Percentiles rank a stretch among this genome's conserved stretches.
phyloP scores from a whole-genome alignment of 2,797 vertebrate species.

The Darevskia mixta region DNA sequence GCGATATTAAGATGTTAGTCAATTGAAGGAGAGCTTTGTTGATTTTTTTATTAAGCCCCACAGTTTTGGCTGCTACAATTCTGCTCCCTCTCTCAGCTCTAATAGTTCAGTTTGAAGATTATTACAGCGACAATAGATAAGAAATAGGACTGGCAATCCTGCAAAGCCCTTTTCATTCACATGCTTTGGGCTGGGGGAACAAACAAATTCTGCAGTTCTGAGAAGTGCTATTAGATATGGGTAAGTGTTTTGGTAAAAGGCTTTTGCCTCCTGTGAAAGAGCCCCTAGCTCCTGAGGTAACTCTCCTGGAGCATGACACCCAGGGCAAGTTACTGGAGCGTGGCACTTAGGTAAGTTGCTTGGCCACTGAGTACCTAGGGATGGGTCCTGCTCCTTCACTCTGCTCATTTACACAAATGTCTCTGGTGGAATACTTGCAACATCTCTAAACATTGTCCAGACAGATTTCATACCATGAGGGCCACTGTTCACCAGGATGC shows the following conservation, averaged over 20 bases:
- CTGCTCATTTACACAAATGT: too few species aligned
- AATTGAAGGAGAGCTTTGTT: background rate
- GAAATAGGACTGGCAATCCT: background rate
- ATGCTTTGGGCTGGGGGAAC: background rate
- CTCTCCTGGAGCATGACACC: too few species aligned
- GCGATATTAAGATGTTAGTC: background rate
- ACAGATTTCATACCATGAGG: too few species aligned
- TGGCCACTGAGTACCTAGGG: too few species aligned
- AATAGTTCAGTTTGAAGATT: background rate
- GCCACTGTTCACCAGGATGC: background rate
- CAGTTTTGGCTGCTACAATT: background rate
- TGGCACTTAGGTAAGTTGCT: too few species aligned
- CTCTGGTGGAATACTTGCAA: too few species aligned
- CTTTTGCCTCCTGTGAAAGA: too few species aligned
- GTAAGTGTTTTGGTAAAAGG: too few species aligned
- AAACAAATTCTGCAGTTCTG: background rate
- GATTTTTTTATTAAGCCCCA: background rate
- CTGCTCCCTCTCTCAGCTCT: background rate
- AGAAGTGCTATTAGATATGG: background rate
- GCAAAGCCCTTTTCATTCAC: background rate
- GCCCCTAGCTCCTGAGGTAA: too few species aligned
- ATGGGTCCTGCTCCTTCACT: too few species aligned
- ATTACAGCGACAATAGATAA: background rate
- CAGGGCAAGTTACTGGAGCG: too few species aligned
- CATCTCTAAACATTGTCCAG: too few species aligned